Conservation (phyloP, 2,797 vertebrate genomes). For the Peromyscus aztecus region DNA sequence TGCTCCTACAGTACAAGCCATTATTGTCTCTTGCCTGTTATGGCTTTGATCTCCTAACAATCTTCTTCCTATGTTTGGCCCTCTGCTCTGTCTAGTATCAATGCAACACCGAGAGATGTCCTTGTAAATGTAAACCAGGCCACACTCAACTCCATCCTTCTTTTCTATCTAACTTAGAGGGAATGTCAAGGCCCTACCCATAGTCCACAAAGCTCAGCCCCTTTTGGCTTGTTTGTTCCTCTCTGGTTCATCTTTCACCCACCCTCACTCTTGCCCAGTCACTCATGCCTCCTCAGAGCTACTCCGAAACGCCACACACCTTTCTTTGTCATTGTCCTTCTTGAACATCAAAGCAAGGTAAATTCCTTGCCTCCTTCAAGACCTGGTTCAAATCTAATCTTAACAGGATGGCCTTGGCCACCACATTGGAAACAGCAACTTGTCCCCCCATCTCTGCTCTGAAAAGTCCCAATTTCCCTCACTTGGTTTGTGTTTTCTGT, state of each 20-base stretch:
- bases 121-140: not conserved
- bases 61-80: not conserved
- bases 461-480: too few relatives aligned
- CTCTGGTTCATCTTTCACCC: not conserved
- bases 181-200: not conserved
- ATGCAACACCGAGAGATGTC: not conserved
- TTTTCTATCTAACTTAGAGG: not conserved
- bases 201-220: not conserved
- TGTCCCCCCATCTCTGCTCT: not conserved
- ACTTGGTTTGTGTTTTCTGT: not conserved
- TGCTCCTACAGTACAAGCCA: fast-evolving
- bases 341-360: too few relatives aligned
- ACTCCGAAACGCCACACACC: not conserved
- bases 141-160: too few relatives aligned
- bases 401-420: too few relatives aligned
- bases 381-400: not conserved
- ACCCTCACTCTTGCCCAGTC: not conserved
- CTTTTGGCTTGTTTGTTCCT: not conserved
- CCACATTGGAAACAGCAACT: not conserved
- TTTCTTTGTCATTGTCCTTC: not conserved
- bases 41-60: not conserved
- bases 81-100: not conserved
- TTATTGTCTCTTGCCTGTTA: not conserved
- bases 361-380: not conserved
- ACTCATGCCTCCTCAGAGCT: not conserved